Percentiles rank a stretch among this genome's conserved stretches.
These are phyloP conservation scores for Morbakka virulenta DNA, from an alignment of 30 jellyfish, hydroid and myxozoan species.

Conservation along the genomic window DNA sequence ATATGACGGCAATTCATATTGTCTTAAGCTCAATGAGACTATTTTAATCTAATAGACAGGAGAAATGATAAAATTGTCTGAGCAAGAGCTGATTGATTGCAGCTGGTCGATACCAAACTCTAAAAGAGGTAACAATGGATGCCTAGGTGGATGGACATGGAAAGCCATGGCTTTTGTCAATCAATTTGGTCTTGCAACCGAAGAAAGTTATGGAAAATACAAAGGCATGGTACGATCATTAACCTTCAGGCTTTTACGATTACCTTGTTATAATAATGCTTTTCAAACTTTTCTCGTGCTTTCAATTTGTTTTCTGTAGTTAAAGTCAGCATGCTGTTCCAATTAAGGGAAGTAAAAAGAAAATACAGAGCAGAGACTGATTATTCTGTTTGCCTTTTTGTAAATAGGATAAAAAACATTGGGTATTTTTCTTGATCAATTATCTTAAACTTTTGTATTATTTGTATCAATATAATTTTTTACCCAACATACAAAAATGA, in stretches of 20 bases:
- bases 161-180: conserved; percentile 67
- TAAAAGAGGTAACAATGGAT: conserved; percentile 80
- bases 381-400: no score
- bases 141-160: conserved; percentile 99
- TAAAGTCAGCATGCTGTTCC: not conserved
- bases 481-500: no score
- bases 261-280: not conserved
- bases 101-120: conserved; percentile 78
- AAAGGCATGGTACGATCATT: conserved; percentile 68
- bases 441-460: no score
- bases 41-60: no score
- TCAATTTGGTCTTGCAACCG: conserved; percentile 84
- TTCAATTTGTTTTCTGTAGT: not conserved
- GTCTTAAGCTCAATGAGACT: no score
- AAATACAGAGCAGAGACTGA: no score
- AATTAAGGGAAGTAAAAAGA: no score
- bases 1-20: no score
- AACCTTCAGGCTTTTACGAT: not conserved
- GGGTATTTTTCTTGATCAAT: no score
- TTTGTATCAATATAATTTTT: no score
- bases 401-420: no score
- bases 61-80: conserved; percentile 55
- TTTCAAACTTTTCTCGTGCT: not conserved
- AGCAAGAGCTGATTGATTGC: conserved; percentile 84
- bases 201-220: conserved; percentile 66